Evolutionary conservation across 2,797 vertebrate genomes (phyloP).

Genomic region (Valencia hispanica): DNA sequence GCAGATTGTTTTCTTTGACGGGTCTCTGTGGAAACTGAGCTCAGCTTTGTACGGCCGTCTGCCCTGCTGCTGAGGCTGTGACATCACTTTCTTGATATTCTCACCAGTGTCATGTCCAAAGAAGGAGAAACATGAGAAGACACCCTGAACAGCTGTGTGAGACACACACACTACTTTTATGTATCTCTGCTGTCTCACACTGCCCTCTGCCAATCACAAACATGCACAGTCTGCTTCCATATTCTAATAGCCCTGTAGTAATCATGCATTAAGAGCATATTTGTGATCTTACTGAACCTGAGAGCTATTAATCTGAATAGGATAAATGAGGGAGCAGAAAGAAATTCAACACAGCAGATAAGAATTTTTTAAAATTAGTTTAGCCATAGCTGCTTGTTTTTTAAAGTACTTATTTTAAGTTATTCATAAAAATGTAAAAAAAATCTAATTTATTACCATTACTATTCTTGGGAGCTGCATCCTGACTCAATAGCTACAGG

Average conservation of each 20-base stretch:
- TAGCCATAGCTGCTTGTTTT: too few relatives aligned
- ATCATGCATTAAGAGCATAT: neutral
- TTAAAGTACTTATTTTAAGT: too few relatives aligned
- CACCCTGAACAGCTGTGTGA: constrained; percentile 70
- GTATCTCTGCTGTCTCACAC: constrained; percentile 10
- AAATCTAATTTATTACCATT: neutral
- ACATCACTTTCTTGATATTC: constrained; percentile 80
- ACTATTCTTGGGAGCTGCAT: accelerated
- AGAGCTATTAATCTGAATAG: neutral
- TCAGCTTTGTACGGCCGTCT: constrained; percentile 65
- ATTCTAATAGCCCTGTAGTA: neutral
- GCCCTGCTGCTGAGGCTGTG: constrained; percentile 59
- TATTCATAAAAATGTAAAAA: neutral
- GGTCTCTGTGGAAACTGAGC: constrained; percentile 77
- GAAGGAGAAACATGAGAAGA: constrained; percentile 75
- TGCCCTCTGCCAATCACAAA: constrained; percentile 18
- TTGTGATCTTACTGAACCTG: neutral
- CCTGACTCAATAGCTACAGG: neutral
- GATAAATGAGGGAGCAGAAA: neutral
- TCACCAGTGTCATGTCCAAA: constrained; percentile 72
- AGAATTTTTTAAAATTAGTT: too few relatives aligned
- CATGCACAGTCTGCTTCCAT: neutral
- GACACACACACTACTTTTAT: constrained; percentile 23
- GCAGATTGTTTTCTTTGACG: constrained; percentile 72
- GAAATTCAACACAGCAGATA: too few relatives aligned